Evolutionary conservation across 2,797 vertebrate genomes (phyloP).

Genomic region (Gallirallus australis): DNA sequence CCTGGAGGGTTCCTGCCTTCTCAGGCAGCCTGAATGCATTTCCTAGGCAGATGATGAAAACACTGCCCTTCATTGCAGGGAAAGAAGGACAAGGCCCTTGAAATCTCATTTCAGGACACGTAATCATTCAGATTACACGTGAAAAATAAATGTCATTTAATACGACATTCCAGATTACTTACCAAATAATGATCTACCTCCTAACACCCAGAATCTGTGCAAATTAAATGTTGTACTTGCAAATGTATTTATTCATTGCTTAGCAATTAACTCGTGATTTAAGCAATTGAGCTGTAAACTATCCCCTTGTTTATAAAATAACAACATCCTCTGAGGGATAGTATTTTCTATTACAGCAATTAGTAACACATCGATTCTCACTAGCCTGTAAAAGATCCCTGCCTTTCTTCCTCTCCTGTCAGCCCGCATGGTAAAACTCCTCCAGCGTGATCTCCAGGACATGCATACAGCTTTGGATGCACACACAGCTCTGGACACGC

Average conservation of each 20-base stretch:
- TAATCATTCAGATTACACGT: not conserved
- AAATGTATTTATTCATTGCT: conserved; percentile 49
- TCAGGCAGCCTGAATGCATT: not conserved
- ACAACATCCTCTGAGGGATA: conserved; percentile 17
- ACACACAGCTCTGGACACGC: not conserved
- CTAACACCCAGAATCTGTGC: not conserved
- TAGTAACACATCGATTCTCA: conserved; percentile 28
- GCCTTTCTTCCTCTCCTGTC: not conserved
- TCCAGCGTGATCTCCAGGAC: not conserved
- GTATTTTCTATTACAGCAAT: conserved; percentile 46
- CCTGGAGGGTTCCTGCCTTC: not conserved
- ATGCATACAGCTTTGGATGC: not conserved
- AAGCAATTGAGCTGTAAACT: conserved; percentile 49
- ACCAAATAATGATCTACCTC: conserved; percentile 31
- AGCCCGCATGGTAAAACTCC: not conserved
- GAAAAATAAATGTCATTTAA: conserved; percentile 43
- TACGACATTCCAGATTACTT: not conserved
- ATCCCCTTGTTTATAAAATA: conserved; percentile 59
- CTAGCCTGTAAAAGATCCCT: not conserved
- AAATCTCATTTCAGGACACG: conserved; percentile 29
- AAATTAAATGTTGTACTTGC: conserved; percentile 34
- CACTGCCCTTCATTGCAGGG: not conserved
- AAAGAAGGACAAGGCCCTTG: conserved; percentile 11
- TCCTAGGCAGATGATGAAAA: not conserved
- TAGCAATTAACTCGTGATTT: conserved; percentile 43